These are phyloP conservation scores for Seriola rivoliana DNA, from an alignment of 2,113 vertebrate species.

Conservation along the genomic window DNA sequence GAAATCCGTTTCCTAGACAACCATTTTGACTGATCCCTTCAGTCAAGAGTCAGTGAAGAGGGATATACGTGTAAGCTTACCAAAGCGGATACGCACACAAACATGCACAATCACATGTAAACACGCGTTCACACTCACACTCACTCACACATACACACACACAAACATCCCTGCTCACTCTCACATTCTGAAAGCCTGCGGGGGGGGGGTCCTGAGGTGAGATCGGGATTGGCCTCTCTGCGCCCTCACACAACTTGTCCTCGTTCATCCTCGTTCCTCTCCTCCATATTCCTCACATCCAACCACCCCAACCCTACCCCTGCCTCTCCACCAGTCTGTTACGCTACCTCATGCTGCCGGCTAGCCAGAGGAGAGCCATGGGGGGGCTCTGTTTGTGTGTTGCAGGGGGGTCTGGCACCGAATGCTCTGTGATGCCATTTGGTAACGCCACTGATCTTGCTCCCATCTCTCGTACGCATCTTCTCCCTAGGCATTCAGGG, in stretches of 20 bases:
- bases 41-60: constrained; percentile 44
- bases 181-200: constrained; percentile 9
- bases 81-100: constrained; percentile 3
- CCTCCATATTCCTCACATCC: not conserved
- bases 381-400: constrained; percentile 48
- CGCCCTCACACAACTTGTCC: constrained; percentile 28
- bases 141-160: not conserved
- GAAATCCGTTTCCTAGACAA: constrained; percentile 47
- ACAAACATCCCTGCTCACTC: not conserved
- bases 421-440: constrained; percentile 35
- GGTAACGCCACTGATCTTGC: constrained; percentile 37
- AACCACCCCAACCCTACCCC: not conserved
- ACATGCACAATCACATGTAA: constrained; percentile 34
- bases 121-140: constrained; percentile 1
- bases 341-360: constrained; percentile 29
- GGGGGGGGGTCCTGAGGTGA: constrained; percentile 39
- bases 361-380: constrained; percentile 28
- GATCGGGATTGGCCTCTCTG: constrained; percentile 32
- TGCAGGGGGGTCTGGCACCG: constrained; percentile 13
- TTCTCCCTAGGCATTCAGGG: not conserved
- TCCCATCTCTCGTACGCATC: not conserved
- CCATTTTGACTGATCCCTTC: constrained; percentile 57
- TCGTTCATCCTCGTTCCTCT: not conserved
- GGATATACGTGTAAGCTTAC: constrained; percentile 26
- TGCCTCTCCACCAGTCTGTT: constrained; percentile 37